phyloP scores from a whole-genome alignment of 2,797 vertebrate genomes.

The Sciurus carolinensis region DNA sequence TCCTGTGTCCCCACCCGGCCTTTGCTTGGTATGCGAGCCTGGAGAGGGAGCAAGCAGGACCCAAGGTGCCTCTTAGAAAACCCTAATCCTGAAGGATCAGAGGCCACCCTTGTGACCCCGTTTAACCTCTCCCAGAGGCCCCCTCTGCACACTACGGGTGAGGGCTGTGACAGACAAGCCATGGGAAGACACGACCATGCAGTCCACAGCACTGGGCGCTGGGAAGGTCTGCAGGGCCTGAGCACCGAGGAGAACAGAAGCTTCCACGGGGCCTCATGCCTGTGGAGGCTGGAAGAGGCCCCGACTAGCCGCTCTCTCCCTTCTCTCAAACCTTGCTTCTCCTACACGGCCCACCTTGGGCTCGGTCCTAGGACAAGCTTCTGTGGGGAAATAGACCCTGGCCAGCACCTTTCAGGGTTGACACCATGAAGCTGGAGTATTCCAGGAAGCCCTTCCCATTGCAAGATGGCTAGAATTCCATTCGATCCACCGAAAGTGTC shows the following conservation, averaged over 20 bases:
- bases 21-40: neutral
- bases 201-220: too few species aligned
- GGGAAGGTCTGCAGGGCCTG: neutral
- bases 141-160: neutral
- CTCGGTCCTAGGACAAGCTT: neutral
- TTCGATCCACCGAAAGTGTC: accelerated
- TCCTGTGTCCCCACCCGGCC: neutral
- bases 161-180: neutral
- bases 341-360: accelerated
- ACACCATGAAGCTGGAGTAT: neutral
- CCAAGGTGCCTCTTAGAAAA: neutral
- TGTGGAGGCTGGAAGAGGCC: neutral
- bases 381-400: neutral
- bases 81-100: neutral
- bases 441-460: neutral
- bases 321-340: neutral
- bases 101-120: neutral
- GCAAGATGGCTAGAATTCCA: too few species aligned
- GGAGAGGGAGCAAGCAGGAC: neutral
- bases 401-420: neutral
- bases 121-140: neutral
- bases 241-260: neutral
- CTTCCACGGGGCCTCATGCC: neutral
- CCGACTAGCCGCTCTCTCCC: neutral
- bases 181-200: neutral